These are phyloP conservation scores for Hydrochoerus hydrochaeris DNA, from an alignment of 2,113 vertebrate species.

Conservation along the genomic window DNA sequence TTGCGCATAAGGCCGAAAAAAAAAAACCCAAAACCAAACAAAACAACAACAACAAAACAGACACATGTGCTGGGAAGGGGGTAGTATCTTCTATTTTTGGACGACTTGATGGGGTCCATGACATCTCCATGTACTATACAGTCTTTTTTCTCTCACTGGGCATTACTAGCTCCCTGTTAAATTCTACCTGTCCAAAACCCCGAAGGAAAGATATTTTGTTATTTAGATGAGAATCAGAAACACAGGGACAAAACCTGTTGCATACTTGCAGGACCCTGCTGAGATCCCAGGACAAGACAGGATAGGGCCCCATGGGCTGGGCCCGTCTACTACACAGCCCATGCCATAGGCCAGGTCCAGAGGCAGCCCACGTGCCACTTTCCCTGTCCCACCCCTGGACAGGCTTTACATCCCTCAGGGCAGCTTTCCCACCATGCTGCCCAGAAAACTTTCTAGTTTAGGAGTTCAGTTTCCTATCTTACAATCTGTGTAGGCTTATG, in stretches of 20 bases:
- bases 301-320: not conserved
- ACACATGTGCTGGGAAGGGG: not conserved
- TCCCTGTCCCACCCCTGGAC: not conserved
- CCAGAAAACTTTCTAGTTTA: not conserved
- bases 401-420: not conserved
- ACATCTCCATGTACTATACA: not conserved
- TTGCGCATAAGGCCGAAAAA: not conserved
- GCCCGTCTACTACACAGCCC: not conserved
- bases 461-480: not conserved
- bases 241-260: not conserved
- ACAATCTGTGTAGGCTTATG: not conserved
- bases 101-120: not conserved
- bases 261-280: not conserved
- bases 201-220: not conserved
- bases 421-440: not conserved
- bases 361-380: rapidly evolving
- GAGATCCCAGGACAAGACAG: not conserved
- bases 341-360: not conserved
- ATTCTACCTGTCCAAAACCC: not conserved
- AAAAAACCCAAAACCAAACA: not conserved
- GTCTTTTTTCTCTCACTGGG: not conserved
- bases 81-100: not conserved
- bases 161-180: not conserved
- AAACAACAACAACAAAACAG: not conserved
- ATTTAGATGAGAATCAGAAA: not conserved